Conservation (phyloP, 2,888 invertebrate species). For the Harpalus rufipes region DNA sequence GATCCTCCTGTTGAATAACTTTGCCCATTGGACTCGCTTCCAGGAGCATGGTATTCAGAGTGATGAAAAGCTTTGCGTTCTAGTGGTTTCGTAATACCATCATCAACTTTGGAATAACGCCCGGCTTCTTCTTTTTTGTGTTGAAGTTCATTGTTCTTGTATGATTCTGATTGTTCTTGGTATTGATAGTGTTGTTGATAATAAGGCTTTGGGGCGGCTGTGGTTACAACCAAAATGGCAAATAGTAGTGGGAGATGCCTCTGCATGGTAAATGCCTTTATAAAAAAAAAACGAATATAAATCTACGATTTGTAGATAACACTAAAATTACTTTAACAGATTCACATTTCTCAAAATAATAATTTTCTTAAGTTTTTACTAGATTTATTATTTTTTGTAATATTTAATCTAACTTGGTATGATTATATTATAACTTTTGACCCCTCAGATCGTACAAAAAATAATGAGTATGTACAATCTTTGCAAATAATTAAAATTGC, state of each 20-base stretch:
- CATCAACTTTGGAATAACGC: constrained; percentile 75
- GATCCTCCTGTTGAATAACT: no score
- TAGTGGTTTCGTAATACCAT: constrained; percentile 74
- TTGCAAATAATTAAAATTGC: no score
- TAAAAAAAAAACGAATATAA: no score
- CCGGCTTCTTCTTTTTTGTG: constrained; percentile 76
- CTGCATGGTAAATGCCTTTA: not conserved
- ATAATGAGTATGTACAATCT: no score
- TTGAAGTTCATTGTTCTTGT: constrained; percentile 75
- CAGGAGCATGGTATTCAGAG: constrained; percentile 75
- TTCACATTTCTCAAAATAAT: not conserved
- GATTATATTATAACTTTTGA: no score
- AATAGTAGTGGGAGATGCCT: constrained; percentile 11
- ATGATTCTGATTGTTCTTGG: constrained; percentile 74
- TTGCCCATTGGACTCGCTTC: constrained; percentile 48
- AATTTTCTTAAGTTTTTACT: no score
- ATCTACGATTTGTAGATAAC: no score
- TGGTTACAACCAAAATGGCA: constrained; percentile 35
- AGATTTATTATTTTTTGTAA: no score
- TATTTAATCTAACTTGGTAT: no score
- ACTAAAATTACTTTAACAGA: no score
- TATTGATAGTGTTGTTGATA: constrained; percentile 76
- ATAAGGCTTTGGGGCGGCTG: constrained; percentile 70
- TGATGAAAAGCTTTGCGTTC: constrained; percentile 75
- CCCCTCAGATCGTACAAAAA: no score